Evolutionary conservation across 2,113 vertebrate species (phyloP).

Genomic region (Megalops atlanticus): DNA sequence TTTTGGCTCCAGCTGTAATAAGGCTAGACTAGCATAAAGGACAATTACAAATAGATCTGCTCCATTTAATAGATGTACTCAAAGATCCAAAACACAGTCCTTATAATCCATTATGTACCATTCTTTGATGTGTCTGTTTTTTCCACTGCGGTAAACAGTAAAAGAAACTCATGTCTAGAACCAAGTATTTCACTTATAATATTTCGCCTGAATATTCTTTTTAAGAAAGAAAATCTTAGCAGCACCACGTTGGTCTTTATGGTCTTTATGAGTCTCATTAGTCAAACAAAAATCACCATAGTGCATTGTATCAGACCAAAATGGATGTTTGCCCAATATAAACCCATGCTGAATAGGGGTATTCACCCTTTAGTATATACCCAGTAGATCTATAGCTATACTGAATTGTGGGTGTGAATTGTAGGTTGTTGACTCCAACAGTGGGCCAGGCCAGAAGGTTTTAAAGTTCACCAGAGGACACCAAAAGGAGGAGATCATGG

Average conservation of each 20-base stretch:
- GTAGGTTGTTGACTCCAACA: neutral
- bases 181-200: neutral
- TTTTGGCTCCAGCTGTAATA: neutral
- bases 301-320: conserved; percentile 1
- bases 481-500: neutral
- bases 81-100: neutral
- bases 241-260: neutral
- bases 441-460: neutral
- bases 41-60: too few relatives aligned
- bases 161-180: neutral
- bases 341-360: neutral
- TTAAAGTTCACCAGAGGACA: neutral
- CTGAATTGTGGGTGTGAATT: neutral
- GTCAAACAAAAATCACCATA: conserved; percentile 3
- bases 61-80: neutral
- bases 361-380: neutral
- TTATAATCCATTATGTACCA: neutral
- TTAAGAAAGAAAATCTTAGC: neutral
- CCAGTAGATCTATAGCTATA: neutral
- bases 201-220: neutral
- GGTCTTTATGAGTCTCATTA: too few relatives aligned
- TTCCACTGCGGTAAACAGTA: neutral
- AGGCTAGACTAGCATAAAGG: neutral
- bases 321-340: neutral
- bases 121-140: neutral